Base-by-base conservation (phyloP, 2,888 invertebrate genomes). In the Beris morrisii region DNA sequence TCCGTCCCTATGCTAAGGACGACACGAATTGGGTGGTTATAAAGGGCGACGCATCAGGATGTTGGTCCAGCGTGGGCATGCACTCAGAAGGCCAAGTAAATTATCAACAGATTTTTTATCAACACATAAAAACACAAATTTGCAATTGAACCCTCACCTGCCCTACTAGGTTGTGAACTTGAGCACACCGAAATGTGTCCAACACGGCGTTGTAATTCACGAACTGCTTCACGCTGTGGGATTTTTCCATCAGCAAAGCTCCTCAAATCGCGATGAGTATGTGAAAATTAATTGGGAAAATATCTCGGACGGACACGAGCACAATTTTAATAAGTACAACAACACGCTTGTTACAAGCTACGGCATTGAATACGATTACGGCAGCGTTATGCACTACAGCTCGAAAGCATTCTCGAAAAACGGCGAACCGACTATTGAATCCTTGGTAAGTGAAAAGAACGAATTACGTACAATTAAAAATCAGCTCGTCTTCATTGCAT, bases 201-300 rank as follows among this genome's bases (percentile, higher is more conserved):
- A 77, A 31, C 84, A 84, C 67, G 88, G 90, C 13, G 88, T 88
- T 9, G 84, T 90, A 4, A 84, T 89, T 6, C 91, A 93, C 75
- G 93, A 93, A 77, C 83, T 93, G 76, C 83, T 93, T 73, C 93
- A 93, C 74, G 87, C 90, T 0, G 77, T 91, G 2, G 93, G 93
- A 0, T 92, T 93, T 78, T 90, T 89, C 76, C 93, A 93, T 75
- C 92, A 92, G 81, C 93, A 93, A 75, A 90, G 89, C 74, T 84
- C 91, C 28, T 85, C 87, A 13, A 88, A 92, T 77, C 84, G 93
- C 70, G 92, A 93, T 74, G 84, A 88, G 1, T 91, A 84, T 76
- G 88, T 93, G 1, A 83, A 84, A 70, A 90, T 93, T 71, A 78
- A 86, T 58, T 90, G 88, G 86, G 86, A 88, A 52, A 92, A 92